Percentiles rank a stretch among this genome's conserved stretches.
These are phyloP conservation scores for Phataginus tricuspis DNA, from an alignment of 2,797 vertebrate species.

Conservation along the genomic window DNA sequence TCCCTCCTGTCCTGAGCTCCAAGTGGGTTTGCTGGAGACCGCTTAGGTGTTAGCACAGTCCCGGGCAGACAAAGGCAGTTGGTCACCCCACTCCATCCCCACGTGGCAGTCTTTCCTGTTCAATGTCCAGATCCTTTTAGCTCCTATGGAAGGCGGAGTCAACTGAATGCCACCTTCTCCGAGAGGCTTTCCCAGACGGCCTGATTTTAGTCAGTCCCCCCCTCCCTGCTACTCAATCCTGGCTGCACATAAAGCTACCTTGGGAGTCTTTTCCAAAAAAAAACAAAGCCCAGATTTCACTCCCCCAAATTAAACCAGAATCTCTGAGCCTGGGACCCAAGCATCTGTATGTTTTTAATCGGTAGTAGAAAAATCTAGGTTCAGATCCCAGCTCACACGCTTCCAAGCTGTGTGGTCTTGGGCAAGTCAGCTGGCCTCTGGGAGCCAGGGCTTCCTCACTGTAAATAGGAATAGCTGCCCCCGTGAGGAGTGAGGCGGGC, in stretches of 20 bases:
- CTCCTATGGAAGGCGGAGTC: rapidly evolving
- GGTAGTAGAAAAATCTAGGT: not conserved
- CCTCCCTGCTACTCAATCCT: not conserved
- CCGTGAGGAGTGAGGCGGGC: no score
- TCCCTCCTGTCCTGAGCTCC: not conserved
- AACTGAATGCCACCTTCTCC: not conserved
- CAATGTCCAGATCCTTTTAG: not conserved
- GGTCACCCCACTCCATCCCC: not conserved
- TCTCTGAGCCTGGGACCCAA: not conserved
- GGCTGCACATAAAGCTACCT: not conserved
- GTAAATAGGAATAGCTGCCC: not conserved
- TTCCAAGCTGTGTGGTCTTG: not conserved
- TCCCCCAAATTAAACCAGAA: not conserved
- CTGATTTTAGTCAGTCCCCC: not conserved
- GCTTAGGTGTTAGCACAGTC: not conserved
- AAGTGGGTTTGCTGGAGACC: no score
- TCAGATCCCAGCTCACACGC: not conserved
- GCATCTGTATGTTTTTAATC: not conserved
- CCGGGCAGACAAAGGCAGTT: no score
- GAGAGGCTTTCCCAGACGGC: not conserved
- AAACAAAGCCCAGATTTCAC: not conserved
- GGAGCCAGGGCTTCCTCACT: not conserved
- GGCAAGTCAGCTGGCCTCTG: not conserved
- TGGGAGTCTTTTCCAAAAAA: not conserved
- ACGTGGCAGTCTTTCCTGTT: no score